A percentile compares a stretch with the other conserved stretches of the same genome.
Evolutionary conservation across 2,113 vertebrate genomes (phyloP).

Genomic region (Ranitomeya variabilis): DNA sequence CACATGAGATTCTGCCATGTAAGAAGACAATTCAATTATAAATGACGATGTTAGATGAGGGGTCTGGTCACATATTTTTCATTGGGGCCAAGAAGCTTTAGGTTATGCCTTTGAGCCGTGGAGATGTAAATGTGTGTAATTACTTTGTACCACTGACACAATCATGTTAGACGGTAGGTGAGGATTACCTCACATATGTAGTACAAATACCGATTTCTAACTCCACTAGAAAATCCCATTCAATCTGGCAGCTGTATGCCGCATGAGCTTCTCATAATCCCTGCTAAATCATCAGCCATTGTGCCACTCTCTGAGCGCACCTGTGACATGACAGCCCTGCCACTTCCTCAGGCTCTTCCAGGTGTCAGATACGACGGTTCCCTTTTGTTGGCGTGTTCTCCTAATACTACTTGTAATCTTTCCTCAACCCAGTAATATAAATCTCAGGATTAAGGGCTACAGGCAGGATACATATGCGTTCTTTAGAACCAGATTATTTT

Average conservation of each 20-base stretch:
- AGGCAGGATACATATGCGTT: background rate
- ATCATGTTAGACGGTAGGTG: background rate
- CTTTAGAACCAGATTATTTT: background rate
- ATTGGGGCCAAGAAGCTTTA: no score
- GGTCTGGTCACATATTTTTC: no score
- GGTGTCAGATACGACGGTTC: background rate
- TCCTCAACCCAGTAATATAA: background rate
- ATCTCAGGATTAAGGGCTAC: background rate
- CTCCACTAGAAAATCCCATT: slow-evolving; percentile 6
- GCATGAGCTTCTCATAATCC: background rate
- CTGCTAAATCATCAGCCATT: slow-evolving; percentile 5
- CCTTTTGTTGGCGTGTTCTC: slow-evolving; percentile 1
- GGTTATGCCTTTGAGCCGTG: no score
- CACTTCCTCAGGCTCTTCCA: background rate
- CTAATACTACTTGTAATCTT: slow-evolving; percentile 27
- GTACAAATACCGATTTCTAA: background rate
- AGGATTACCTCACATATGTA: slow-evolving; percentile 1
- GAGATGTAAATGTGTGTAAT: background rate
- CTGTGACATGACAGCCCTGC: slow-evolving; percentile 21
- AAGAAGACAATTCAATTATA: no score
- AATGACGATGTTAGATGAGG: no score
- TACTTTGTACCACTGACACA: background rate
- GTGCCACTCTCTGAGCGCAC: background rate
- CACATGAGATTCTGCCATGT: no score
- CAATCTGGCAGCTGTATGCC: background rate